These are phyloP conservation scores for Gracilinanus agilis DNA, from an alignment of 2,113 vertebrate species.

Conservation along the genomic window DNA sequence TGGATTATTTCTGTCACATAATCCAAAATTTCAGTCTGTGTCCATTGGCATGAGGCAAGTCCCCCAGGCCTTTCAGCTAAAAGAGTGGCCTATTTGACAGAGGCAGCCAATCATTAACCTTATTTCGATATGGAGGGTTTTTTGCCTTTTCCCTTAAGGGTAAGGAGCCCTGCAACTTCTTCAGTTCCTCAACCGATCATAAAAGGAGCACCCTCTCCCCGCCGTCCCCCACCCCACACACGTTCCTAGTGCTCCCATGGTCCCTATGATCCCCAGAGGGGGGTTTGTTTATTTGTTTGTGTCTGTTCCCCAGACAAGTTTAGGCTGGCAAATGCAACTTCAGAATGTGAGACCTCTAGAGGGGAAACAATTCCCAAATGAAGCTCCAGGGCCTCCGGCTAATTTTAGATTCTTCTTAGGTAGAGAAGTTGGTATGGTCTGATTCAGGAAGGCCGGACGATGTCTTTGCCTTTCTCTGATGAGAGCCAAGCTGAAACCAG, in stretches of 20 bases:
- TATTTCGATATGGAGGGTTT: background rate
- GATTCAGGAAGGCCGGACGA: background rate
- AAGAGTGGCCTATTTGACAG: background rate
- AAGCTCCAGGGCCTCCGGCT: background rate
- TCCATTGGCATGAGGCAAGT: background rate
- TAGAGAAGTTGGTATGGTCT: background rate
- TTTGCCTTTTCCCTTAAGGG: background rate
- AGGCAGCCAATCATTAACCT: background rate
- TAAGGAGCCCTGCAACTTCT: background rate
- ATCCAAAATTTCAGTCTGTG: background rate
- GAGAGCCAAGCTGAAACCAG: background rate
- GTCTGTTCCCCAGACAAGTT: background rate
- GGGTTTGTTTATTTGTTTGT: background rate
- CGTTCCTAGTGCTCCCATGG: background rate
- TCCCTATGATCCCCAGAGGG: background rate
- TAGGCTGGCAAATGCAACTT: background rate
- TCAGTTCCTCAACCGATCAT: background rate
- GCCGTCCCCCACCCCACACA: background rate
- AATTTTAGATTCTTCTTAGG: background rate
- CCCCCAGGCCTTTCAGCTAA: background rate
- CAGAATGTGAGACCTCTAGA: background rate
- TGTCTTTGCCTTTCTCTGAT: background rate
- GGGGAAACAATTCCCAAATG: background rate
- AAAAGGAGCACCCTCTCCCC: background rate
- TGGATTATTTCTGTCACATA: conserved; percentile 4